Evolutionary conservation across 2,113 vertebrate species (phyloP), one percentile per base, ranked within the genome.

Genomic region (Pantherophis guttatus): DNA sequence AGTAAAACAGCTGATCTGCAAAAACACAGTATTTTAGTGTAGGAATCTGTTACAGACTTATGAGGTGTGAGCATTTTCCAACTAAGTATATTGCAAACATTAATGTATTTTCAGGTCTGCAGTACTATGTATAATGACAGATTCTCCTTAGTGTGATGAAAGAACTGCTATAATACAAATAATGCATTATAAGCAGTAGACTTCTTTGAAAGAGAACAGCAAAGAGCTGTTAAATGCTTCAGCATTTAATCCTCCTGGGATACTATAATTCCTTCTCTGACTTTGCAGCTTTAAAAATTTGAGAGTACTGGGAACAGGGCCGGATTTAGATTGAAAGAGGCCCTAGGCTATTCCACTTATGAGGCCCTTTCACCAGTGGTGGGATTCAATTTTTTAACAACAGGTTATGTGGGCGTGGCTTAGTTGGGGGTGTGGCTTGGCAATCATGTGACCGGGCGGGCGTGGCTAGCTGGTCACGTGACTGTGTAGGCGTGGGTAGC

Each of bases 1-100:
- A 33, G 57, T 12, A 0, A n/a, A 86, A 0, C 87, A 94, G 89
- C 53, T 19, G 62, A 94, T 59, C 89, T 91, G 86, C 90, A 50
- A 93, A 88, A 95, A 94, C 57, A 0, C 54, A 81, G 23, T 1
- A 54, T 94, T 97, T 95, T 95, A 94, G 96, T 90, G 92, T 29
- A 33, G 87, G 94, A 95, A 94, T 92, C 94, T 94, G 95, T 96
- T 95, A 95, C 11, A 59, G 91, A 90, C 90, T 95, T 93, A 90
- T 0, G 7, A 95, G 95, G 93, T 85, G 88, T 7, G 92, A 96
- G 94, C 57, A 3, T 93, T 96, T 96, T 75, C 48, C 89, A 96
- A 94, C 0, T 4, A 96, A 97, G 96, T 81, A 90, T 94, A 90
- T 62, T 94, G 88, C 89, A 89, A 88, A 88, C 10, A 55, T 52